Evolutionary conservation across 35 echinoderm and acorn worm species (phyloP).

Genomic region (Chiridota heheva): DNA sequence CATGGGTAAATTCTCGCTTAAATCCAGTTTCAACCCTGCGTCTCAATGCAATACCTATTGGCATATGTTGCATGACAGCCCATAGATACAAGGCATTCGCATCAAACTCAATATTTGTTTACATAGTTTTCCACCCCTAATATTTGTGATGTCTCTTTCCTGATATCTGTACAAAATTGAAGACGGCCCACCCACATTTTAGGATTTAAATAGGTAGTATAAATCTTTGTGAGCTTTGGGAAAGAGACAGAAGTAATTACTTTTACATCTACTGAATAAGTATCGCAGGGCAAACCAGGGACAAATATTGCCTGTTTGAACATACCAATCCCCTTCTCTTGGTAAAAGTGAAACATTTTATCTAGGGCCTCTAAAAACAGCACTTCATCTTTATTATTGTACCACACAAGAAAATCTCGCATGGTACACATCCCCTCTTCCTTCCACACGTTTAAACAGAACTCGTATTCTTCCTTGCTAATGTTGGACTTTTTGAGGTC

Average conservation of each 20-base stretch:
- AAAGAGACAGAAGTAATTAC: slow-evolving; percentile 16
- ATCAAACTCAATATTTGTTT: too few species aligned
- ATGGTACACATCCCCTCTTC: slow-evolving; percentile 28
- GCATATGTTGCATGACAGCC: too few species aligned
- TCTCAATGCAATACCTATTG: too few species aligned
- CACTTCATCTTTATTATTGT: slow-evolving; percentile 45
- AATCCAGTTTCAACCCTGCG: too few species aligned
- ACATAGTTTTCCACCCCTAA: slow-evolving; percentile 46
- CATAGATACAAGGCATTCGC: too few species aligned
- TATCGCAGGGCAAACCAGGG: slow-evolving; percentile 47
- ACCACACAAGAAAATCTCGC: slow-evolving; percentile 55
- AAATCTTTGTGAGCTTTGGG: slow-evolving; percentile 45
- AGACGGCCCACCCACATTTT: too few species aligned
- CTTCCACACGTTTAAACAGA: slow-evolving; percentile 44
- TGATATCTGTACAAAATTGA: background rate
- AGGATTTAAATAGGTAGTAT: slow-evolving; percentile 23
- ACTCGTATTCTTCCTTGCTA: slow-evolving; percentile 26
- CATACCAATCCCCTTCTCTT: slow-evolving; percentile 45
- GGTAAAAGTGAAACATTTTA: slow-evolving; percentile 57
- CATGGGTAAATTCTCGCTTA: too few species aligned
- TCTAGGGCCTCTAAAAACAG: slow-evolving; percentile 41
- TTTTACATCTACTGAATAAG: slow-evolving; percentile 15
- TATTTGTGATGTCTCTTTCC: slow-evolving; percentile 31
- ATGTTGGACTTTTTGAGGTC: slow-evolving; percentile 39
- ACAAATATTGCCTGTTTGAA: slow-evolving; percentile 61